Percentiles rank a stretch among this genome's conserved stretches.
These are phyloP conservation scores for Periphyllus acericola DNA, from an alignment of 2,888 invertebrate species.

Conservation along the genomic window DNA sequence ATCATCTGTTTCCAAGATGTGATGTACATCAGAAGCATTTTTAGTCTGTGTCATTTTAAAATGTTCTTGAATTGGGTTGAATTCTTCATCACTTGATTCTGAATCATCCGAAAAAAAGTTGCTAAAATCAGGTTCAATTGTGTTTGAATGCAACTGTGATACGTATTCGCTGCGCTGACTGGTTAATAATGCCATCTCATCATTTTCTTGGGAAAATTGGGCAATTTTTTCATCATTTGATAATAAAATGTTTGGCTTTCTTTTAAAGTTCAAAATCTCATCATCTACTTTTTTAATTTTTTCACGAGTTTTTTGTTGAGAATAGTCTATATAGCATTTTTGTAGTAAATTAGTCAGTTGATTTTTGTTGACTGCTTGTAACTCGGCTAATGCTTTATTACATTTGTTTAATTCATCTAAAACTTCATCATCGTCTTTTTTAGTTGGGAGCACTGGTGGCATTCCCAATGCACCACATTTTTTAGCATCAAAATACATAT, in stretches of 20 bases:
- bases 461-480: no score
- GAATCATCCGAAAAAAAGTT: neutral
- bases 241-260: neutral
- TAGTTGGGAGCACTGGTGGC: neutral
- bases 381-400: constrained; percentile 80
- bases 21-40: no score
- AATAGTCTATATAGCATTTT: constrained; percentile 81
- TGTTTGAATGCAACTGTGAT: neutral
- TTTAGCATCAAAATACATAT: neutral
- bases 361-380: constrained; percentile 82
- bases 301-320: constrained; percentile 79
- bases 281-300: constrained; percentile 79
- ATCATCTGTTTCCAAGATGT: no score
- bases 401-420: constrained; percentile 87
- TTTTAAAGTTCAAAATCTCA: constrained; percentile 69
- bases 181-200: neutral
- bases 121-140: neutral
- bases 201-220: neutral
- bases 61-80: neutral
- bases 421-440: constrained; percentile 83
- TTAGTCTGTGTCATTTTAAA: no score
- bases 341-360: constrained; percentile 77
- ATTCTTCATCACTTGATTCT: neutral
- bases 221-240: constrained; percentile 10
- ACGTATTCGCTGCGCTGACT: neutral